These are phyloP conservation scores for Karalla daura DNA, from an alignment of 2,797 vertebrate genomes.

Conservation along the genomic window DNA sequence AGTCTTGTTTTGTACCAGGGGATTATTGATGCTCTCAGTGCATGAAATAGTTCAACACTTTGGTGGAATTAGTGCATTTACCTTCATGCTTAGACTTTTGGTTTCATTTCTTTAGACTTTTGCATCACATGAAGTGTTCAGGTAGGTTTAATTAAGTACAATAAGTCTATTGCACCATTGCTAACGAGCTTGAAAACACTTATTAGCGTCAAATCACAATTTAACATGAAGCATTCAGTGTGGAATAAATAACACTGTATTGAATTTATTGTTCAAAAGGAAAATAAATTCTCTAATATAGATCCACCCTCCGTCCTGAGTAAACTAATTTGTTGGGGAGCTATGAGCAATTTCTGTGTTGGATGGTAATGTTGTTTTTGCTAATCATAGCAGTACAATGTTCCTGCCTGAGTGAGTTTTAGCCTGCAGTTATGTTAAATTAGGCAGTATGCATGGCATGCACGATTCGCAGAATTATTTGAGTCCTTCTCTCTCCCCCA, in stretches of 20 bases:
- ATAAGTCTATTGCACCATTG: background rate
- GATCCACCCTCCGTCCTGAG: conserved; percentile 44
- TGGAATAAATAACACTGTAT: conserved; percentile 40
- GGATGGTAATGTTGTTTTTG: conserved; percentile 79
- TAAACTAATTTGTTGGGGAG: conserved; percentile 66
- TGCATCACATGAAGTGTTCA: background rate
- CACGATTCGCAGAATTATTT: conserved; percentile 65
- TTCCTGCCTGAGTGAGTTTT: conserved; percentile 70
- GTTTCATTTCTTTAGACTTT: too few species aligned
- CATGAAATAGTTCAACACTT: background rate
- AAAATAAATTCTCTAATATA: conserved; percentile 55
- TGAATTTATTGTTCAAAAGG: conserved; percentile 43
- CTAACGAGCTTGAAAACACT: conserved; percentile 24
- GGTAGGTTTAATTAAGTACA: conserved; percentile 3
- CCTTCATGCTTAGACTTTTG: background rate
- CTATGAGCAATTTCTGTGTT: conserved; percentile 63
- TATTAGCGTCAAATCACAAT: conserved; percentile 18
- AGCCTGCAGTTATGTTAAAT: conserved; percentile 80
- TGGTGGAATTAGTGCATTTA: background rate
- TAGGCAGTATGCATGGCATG: conserved; percentile 74
- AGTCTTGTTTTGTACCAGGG: background rate
- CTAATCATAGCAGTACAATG: conserved; percentile 77
- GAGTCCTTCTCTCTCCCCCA: conserved; percentile 65
- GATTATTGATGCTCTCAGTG: background rate
- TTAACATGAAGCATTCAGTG: conserved; percentile 27